Conservation (phyloP, 2,797 vertebrate genomes). For the Chrysolophus pictus region DNA sequence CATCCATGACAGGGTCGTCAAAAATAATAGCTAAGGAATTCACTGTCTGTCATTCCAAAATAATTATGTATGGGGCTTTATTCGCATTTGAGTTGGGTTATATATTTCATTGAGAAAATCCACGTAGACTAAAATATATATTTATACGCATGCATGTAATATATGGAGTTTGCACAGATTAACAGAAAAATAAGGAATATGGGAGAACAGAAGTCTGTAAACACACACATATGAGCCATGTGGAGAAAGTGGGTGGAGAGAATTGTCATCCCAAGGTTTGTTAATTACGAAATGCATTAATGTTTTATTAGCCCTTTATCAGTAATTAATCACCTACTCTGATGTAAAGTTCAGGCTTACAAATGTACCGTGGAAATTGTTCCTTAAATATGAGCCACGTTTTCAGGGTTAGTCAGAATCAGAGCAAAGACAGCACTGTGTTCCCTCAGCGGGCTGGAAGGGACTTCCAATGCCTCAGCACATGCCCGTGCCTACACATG, state of each 20-base stretch:
- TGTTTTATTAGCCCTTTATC: conserved; percentile 91
- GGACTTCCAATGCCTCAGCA: conserved; percentile 26
- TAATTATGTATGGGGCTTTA: conserved; percentile 80
- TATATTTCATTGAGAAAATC: conserved; percentile 81
- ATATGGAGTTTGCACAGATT: conserved; percentile 55
- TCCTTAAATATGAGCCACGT: conserved; percentile 63
- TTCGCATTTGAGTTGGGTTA: conserved; percentile 73
- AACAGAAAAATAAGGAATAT: conserved; percentile 68
- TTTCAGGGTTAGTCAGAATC: conserved; percentile 60
- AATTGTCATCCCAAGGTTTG: conserved; percentile 73
- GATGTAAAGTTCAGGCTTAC: conserved; percentile 88
- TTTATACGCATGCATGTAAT: conserved; percentile 38
- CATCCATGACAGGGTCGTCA: conserved; percentile 83
- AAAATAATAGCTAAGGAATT: conserved; percentile 84
- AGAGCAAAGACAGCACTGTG: conserved; percentile 19
- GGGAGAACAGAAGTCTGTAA: not conserved
- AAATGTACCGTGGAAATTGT: conserved; percentile 79
- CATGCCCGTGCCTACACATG: not conserved
- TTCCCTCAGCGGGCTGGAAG: conserved; percentile 50
- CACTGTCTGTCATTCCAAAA: conserved; percentile 83
- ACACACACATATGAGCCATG: conserved; percentile 1
- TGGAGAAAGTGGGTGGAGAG: conserved; percentile 73
- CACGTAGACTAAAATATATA: conserved; percentile 70
- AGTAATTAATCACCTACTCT: conserved; percentile 90
- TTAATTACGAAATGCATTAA: conserved; percentile 89